Percentiles rank a stretch among this genome's conserved stretches.
Evolutionary conservation across 2,888 invertebrate genomes (phyloP).

Genomic region (Muschampia plurimacula): DNA sequence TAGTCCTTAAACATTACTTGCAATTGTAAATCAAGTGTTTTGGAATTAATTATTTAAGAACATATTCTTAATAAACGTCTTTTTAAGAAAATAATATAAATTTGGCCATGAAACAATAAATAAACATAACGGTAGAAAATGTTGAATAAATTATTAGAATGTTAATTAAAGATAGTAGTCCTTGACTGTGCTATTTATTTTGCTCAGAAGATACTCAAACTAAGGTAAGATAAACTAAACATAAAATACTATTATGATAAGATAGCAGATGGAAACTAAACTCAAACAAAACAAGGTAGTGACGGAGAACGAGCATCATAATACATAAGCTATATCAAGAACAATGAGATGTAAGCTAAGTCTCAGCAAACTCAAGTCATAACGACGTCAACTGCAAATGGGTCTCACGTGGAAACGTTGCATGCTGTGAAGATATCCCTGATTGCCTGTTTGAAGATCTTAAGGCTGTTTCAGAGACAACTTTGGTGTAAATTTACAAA

Average conservation of each 20-base stretch:
- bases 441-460: slow-evolving; percentile 21
- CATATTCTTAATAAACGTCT: too few relatives aligned
- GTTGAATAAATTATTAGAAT: too few relatives aligned
- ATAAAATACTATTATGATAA: slow-evolving; percentile 3
- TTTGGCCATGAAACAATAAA: too few relatives aligned
- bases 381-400: slow-evolving; percentile 30
- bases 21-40: neutral
- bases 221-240: neutral
- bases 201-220: neutral
- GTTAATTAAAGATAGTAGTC: neutral
- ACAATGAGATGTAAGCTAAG: slow-evolving; percentile 37
- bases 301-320: neutral
- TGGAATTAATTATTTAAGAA: too few relatives aligned
- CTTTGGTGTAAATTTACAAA: neutral
- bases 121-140: too few relatives aligned
- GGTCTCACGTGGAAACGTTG: slow-evolving; percentile 30
- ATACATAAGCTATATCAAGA: slow-evolving; percentile 13
- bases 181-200: neutral
- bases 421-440: slow-evolving; percentile 10
- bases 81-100: too few relatives aligned
- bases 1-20: neutral
- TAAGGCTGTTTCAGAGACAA: slow-evolving; percentile 14
- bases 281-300: slow-evolving; percentile 7
- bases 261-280: neutral
- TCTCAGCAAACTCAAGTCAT: slow-evolving; percentile 31